phyloP scores from a whole-genome alignment of 2,797 vertebrate species.

The Limosa lapponica region DNA sequence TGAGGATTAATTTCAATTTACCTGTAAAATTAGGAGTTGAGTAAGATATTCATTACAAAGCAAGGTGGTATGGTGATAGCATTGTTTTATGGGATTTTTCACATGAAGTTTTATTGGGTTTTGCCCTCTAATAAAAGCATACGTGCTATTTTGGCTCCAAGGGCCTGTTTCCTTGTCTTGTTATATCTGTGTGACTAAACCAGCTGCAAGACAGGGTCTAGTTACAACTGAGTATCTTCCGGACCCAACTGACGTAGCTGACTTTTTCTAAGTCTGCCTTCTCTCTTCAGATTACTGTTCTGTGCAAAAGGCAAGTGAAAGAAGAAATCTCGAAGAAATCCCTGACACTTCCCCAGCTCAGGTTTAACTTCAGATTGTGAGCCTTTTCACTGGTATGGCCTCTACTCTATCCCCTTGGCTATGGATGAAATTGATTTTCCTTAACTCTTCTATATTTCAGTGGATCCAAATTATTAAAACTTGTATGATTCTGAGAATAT shows the following conservation, averaged over 20 bases:
- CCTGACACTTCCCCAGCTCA: not conserved
- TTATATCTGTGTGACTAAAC: not conserved
- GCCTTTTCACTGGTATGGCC: not conserved
- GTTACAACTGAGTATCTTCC: not conserved
- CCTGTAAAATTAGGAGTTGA: not conserved
- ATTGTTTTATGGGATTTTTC: not conserved
- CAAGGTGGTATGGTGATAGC: not conserved
- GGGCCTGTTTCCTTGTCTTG: not conserved
- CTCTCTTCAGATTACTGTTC: not conserved
- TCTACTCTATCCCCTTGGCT: not conserved
- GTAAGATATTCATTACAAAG: not conserved
- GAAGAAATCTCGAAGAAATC: not conserved
- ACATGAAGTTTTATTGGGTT: not conserved
- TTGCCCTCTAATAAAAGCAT: not conserved
- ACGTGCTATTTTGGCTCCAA: not conserved
- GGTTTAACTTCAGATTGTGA: not conserved
- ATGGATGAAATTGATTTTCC: not conserved
- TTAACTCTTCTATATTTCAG: not conserved
- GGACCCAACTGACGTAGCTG: not conserved
- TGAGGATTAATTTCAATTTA: not conserved
- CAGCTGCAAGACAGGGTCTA: not conserved
- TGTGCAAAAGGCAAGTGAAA: not conserved
- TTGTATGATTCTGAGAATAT: accelerated
- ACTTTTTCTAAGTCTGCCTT: not conserved
- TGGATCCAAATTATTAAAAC: not conserved